phyloP scores from a whole-genome alignment of 2,888 invertebrate species.

The Xestia c-nigrum region DNA sequence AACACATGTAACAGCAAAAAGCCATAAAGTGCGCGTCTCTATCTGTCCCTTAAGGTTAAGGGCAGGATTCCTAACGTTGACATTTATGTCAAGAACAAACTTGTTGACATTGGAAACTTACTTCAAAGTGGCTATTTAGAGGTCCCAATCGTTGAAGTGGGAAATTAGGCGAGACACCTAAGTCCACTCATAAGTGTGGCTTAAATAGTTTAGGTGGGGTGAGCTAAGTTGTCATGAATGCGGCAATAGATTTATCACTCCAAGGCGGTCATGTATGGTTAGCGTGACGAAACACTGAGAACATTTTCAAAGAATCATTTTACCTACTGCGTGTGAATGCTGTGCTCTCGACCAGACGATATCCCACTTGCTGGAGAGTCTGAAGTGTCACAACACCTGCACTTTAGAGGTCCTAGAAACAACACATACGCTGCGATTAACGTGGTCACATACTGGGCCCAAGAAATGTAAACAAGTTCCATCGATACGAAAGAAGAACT shows the following conservation, averaged over 20 bases:
- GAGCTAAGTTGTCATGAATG: conserved; percentile 5
- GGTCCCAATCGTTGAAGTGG: conserved; percentile 38
- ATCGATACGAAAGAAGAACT: background rate
- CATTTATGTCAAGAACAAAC: conserved; percentile 52
- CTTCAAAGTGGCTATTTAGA: conserved; percentile 53
- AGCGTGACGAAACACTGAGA: background rate
- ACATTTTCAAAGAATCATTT: background rate
- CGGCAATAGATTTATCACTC: background rate
- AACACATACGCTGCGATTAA: no score
- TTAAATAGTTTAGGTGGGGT: conserved; percentile 5
- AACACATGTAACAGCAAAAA: conserved; percentile 58
- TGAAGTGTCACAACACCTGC: background rate
- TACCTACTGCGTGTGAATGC: background rate
- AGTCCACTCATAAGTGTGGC: conserved; percentile 26
- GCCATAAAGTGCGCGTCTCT: conserved; percentile 54
- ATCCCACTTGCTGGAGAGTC: background rate
- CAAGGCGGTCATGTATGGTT: background rate
- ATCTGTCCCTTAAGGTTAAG: conserved; percentile 58
- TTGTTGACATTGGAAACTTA: conserved; percentile 60
- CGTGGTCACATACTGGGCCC: no score
- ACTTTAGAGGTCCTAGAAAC: no score
- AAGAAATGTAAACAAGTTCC: background rate
- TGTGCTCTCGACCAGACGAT: background rate
- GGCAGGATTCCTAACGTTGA: conserved; percentile 49
- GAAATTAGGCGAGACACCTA: conserved; percentile 52